A percentile compares a stretch with the other conserved stretches of the same genome.
Conservation (phyloP, 2,888 invertebrate species). For the Lingula anatina region DNA sequence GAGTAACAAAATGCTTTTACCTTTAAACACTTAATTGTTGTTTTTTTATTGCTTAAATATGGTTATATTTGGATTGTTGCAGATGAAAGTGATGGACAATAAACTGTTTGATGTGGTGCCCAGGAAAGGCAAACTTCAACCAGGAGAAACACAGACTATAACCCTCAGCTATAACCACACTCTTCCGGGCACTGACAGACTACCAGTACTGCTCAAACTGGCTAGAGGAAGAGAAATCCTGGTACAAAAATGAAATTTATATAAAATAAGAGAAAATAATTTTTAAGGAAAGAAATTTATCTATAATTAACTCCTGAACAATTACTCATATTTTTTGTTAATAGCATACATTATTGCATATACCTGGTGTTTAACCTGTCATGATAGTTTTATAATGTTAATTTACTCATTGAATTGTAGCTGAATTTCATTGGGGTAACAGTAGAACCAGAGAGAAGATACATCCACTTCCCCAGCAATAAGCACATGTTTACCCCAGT, state of each 20-base stretch:
- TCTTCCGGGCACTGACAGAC: slow-evolving; percentile 47
- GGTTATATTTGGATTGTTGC: slow-evolving; percentile 7
- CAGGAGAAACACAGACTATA: slow-evolving; percentile 40
- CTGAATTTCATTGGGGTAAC: slow-evolving; percentile 51
- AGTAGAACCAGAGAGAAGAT: slow-evolving; percentile 37
- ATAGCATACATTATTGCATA: too few species aligned
- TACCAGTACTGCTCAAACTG: slow-evolving; percentile 49
- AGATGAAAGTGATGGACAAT: slow-evolving; percentile 52
- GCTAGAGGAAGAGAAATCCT: slow-evolving; percentile 47
- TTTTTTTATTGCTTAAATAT: not conserved
- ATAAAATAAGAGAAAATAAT: too few species aligned
- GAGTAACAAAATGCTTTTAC: too few species aligned
- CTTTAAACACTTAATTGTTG: not conserved
- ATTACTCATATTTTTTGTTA: too few species aligned
- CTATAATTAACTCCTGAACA: too few species aligned
- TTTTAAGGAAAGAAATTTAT: too few species aligned
- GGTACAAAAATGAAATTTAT: too few species aligned
- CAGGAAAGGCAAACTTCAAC: slow-evolving; percentile 37
- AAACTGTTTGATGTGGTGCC: slow-evolving; percentile 47
- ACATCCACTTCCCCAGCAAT: slow-evolving; percentile 49
- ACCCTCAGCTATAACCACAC: slow-evolving; percentile 46
- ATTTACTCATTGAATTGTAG: too few species aligned
- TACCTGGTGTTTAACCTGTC: too few species aligned
- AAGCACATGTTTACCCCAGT: slow-evolving; percentile 49
- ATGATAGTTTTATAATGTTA: too few species aligned